phyloP scores from a whole-genome alignment of 2,113 vertebrate species.

The Thalassoma bifasciatum region DNA sequence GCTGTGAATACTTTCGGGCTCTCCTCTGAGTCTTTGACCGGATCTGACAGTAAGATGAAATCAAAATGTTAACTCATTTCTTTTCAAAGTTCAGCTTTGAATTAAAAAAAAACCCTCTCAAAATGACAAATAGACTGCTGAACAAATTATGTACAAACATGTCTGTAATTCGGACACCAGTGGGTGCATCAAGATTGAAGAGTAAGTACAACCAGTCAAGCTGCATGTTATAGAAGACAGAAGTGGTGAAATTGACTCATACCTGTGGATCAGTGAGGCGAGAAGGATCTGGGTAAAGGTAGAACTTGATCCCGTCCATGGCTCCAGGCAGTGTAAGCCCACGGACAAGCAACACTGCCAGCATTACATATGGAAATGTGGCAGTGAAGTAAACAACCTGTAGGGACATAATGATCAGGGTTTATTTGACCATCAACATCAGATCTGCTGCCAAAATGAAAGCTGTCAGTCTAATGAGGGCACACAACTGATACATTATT shows the following conservation, averaged over 20 bases:
- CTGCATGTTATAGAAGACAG: not conserved
- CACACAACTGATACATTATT: too few relatives aligned
- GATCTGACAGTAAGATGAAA: not conserved
- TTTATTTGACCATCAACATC: not conserved
- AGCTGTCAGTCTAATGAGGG: not conserved
- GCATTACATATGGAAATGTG: constrained; percentile 95
- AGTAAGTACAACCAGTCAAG: not conserved
- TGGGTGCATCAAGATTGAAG: not conserved
- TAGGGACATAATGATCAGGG: not conserved
- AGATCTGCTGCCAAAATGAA: not conserved
- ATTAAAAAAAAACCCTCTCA: not conserved
- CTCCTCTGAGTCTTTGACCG: not conserved
- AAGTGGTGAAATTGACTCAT: not conserved
- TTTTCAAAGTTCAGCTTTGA: not conserved
- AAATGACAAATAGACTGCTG: not conserved
- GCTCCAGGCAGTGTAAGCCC: constrained; percentile 92
- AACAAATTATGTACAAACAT: not conserved
- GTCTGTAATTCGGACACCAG: not conserved
- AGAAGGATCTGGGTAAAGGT: constrained; percentile 91
- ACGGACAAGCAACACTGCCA: constrained; percentile 89
- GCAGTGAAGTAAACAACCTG: constrained; percentile 98
- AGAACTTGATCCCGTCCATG: constrained; percentile 90
- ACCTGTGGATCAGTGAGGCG: constrained; percentile 94
- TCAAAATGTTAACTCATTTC: not conserved
- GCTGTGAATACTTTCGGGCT: too few relatives aligned